Conservation (phyloP, 2,888 invertebrate genomes). For the Brenthis ino region DNA sequence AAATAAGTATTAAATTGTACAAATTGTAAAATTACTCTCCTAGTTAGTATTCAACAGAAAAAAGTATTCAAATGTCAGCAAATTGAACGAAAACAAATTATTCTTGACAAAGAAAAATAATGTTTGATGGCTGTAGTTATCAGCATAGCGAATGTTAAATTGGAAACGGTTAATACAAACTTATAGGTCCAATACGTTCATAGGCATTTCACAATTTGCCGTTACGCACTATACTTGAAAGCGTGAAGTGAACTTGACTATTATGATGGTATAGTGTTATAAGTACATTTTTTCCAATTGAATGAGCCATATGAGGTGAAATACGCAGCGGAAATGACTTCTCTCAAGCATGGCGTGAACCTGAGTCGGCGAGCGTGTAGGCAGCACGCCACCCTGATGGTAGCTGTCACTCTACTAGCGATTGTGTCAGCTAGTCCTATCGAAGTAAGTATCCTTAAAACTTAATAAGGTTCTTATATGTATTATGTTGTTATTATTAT, state of each 20-base stretch:
- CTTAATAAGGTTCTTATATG: not conserved
- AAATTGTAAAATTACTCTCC: no score
- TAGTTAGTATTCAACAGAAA: no score
- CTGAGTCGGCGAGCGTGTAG: conserved; percentile 87
- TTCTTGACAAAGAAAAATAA: conserved; percentile 21
- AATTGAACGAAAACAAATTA: not conserved
- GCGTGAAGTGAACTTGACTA: conserved; percentile 23
- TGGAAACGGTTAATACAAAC: conserved; percentile 37
- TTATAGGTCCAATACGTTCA: not conserved
- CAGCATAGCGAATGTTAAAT: conserved; percentile 61
- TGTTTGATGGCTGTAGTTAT: conserved; percentile 45
- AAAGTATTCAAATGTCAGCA: no score
- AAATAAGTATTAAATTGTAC: no score
- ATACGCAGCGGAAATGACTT: conserved; percentile 68
- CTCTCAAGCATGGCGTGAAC: conserved; percentile 86
- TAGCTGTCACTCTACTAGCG: conserved; percentile 22
- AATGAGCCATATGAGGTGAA: conserved; percentile 52
- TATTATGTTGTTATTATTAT: not conserved
- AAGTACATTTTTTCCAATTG: conserved; percentile 37
- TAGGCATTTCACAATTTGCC: conserved; percentile 19
- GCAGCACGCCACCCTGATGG: conserved; percentile 53
- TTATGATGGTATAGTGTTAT: conserved; percentile 26
- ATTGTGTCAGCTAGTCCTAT: conserved; percentile 55
- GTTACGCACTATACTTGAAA: conserved; percentile 2
- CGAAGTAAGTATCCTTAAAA: conserved; percentile 62